Conservation (phyloP, 2,888 invertebrate species). For the Scaptodrosophila latifasciaeformis region DNA sequence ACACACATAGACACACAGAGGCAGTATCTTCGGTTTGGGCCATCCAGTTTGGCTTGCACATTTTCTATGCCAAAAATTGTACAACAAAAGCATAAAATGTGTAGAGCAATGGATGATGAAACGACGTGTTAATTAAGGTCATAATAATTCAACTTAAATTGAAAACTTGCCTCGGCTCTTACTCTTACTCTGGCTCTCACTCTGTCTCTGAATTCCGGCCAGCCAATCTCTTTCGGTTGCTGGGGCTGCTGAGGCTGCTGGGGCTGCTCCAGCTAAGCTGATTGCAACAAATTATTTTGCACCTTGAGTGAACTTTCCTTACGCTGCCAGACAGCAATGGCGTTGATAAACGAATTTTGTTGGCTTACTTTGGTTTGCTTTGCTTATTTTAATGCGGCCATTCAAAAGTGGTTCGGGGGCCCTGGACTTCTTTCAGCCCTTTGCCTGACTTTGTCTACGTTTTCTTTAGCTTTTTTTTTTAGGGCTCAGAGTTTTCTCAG, state of each 20-base stretch:
- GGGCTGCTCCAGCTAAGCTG: conserved; percentile 50
- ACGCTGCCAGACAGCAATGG: conserved; percentile 46
- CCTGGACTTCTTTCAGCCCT: no score
- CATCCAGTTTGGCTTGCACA: conserved; percentile 8
- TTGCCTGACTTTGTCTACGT: not conserved
- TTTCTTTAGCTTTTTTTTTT: not conserved
- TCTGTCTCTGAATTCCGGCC: not conserved
- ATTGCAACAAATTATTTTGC: conserved; percentile 68
- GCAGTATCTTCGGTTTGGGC: conserved; percentile 4
- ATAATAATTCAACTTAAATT: conserved; percentile 71
- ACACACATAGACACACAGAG: no score
- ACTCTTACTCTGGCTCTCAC: not conserved
- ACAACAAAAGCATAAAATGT: conserved; percentile 63
- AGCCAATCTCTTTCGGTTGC: not conserved
- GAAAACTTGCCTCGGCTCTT: conserved; percentile 54
- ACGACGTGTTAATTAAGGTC: conserved; percentile 73
- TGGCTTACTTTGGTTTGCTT: conserved; percentile 56
- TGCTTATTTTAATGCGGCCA: conserved; percentile 56
- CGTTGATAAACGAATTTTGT: conserved; percentile 69
- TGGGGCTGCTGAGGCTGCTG: not conserved
- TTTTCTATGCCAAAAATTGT: conserved; percentile 56
- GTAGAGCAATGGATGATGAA: conserved; percentile 66
- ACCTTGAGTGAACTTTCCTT: conserved; percentile 64
- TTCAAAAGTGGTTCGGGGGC: conserved; percentile 24
- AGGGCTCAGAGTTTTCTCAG: not conserved